phyloP scores from a whole-genome alignment of 2,113 vertebrate species.

The Myxocyprinus asiaticus region DNA sequence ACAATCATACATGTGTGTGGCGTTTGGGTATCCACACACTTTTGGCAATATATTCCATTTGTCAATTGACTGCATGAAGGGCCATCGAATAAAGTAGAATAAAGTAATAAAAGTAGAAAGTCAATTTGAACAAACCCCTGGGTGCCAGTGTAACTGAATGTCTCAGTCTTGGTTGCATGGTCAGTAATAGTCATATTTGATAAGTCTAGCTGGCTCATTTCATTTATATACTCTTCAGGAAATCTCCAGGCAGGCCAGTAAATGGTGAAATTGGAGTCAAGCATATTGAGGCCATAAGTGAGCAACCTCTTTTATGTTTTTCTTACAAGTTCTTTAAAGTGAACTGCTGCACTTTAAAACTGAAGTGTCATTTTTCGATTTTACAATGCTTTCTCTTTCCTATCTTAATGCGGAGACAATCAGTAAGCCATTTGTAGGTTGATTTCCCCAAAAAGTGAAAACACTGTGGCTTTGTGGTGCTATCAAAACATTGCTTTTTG shows the following conservation, averaged over 20 bases:
- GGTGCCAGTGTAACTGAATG: conserved; percentile 62
- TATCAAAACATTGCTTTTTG: too few relatives aligned
- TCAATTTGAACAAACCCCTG: conserved; percentile 48
- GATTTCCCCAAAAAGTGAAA: too few relatives aligned
- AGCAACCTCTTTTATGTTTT: conserved; percentile 44
- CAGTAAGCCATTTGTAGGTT: too few relatives aligned
- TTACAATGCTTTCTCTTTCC: too few relatives aligned
- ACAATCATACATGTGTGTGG: too few relatives aligned
- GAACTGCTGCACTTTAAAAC: conserved; percentile 9
- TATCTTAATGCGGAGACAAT: too few relatives aligned
- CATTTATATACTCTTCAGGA: conserved; percentile 57
- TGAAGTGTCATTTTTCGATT: not conserved
- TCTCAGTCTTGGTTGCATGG: conserved; percentile 48
- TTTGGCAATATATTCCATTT: too few relatives aligned
- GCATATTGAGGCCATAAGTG: conserved; percentile 42
- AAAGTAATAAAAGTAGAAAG: conserved; percentile 7
- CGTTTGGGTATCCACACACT: too few relatives aligned
- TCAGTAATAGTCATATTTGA: conserved; percentile 32
- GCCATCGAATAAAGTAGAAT: conserved; percentile 1
- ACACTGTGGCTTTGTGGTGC: too few relatives aligned
- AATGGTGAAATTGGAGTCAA: conserved; percentile 63
- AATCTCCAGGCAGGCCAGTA: conserved; percentile 55
- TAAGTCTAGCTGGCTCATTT: conserved; percentile 42
- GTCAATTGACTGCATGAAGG: not conserved
- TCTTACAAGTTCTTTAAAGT: conserved; percentile 40